Conservation (phyloP, 2,888 invertebrate genomes). For the Ptychoptera contaminata region DNA sequence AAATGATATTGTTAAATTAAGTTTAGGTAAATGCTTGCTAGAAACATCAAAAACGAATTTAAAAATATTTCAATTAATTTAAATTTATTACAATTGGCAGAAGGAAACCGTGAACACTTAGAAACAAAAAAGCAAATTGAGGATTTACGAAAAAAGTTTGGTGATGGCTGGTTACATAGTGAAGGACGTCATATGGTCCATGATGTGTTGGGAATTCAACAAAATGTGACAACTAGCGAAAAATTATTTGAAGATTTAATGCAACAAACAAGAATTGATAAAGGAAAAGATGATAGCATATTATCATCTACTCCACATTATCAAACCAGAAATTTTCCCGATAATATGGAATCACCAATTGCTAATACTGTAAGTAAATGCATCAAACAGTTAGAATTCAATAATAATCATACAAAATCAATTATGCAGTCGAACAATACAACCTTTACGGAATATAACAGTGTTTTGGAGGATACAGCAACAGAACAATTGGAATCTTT, state of each 20-base stretch:
- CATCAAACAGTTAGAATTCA: neutral
- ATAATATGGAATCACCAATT: neutral
- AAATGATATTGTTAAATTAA: slow-evolving; percentile 11
- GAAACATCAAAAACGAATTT: neutral
- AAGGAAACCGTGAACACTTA: slow-evolving; percentile 33
- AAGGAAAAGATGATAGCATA: neutral
- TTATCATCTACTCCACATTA: slow-evolving; percentile 17
- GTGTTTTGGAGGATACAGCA: neutral
- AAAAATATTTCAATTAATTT: no score
- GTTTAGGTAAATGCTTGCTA: slow-evolving; percentile 1
- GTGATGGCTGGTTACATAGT: slow-evolving; percentile 43
- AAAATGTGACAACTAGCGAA: neutral
- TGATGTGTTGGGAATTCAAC: slow-evolving; percentile 34
- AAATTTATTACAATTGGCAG: no score
- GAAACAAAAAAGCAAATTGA: slow-evolving; percentile 43
- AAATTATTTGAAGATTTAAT: neutral
- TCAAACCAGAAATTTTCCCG: neutral
- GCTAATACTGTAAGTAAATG: no score
- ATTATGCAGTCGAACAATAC: neutral
- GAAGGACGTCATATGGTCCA: slow-evolving; percentile 36
- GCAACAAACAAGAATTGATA: neutral
- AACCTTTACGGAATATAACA: neutral
- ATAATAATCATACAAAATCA: neutral
- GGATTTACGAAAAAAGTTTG: slow-evolving; percentile 38
- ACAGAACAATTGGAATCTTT: neutral